Evolutionary conservation across 2,797 vertebrate species (phyloP).

Genomic region (Rhodeus uyekii): DNA sequence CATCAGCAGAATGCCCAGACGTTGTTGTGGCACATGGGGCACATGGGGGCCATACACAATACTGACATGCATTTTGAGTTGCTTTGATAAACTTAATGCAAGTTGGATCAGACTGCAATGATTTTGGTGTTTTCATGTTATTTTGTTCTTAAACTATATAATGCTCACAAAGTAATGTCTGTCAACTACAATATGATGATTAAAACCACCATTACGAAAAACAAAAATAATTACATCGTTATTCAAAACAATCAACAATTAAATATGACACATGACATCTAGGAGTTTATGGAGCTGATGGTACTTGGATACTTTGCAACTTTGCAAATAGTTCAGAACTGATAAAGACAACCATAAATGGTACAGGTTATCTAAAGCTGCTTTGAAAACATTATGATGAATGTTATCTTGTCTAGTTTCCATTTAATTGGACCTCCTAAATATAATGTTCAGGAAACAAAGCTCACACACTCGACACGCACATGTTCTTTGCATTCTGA

Average conservation of each 20-base stretch:
- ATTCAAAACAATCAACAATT: not conserved
- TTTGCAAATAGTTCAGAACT: slow-evolving; percentile 15
- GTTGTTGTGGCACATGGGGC: too few relatives aligned
- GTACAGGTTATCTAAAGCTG: not conserved
- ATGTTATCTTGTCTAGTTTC: not conserved
- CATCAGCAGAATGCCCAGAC: too few relatives aligned
- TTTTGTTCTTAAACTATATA: too few relatives aligned
- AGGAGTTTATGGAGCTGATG: slow-evolving; percentile 3
- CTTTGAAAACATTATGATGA: not conserved
- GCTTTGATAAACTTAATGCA: too few relatives aligned
- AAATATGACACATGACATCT: not conserved
- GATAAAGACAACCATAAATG: slow-evolving; percentile 7
- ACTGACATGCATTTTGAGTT: too few relatives aligned
- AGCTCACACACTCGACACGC: too few relatives aligned
- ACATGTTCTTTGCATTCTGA: too few relatives aligned
- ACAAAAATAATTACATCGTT: slow-evolving; percentile 15
- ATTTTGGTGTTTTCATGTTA: too few relatives aligned
- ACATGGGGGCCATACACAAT: too few relatives aligned
- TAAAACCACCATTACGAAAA: not conserved
- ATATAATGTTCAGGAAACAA: not conserved
- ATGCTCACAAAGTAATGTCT: not conserved
- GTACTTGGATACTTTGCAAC: slow-evolving; percentile 3
- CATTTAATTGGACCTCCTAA: not conserved
- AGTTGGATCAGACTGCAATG: too few relatives aligned
- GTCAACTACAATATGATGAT: not conserved